Conservation (phyloP, 2,797 vertebrate species). For the Poecilia wingei region DNA sequence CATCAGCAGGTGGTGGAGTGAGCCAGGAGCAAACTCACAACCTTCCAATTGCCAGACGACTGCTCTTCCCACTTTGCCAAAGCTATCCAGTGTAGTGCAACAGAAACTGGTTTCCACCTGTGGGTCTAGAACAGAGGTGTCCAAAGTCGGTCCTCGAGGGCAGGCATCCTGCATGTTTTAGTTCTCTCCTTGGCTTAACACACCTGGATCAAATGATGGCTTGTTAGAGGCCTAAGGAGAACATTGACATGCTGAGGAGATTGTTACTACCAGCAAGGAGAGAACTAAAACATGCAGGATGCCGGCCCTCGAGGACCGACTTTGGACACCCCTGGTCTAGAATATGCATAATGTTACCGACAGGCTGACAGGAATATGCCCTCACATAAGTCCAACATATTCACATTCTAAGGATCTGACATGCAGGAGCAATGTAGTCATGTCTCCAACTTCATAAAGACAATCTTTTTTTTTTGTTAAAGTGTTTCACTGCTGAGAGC, state of each 20-base stretch:
- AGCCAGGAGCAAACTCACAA: neutral
- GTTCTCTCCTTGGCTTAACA: no score
- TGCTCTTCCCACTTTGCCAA: neutral
- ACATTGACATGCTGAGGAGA: no score
- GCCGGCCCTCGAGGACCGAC: no score
- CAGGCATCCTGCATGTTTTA: no score
- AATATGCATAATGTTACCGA: neutral
- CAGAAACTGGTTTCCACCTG: neutral
- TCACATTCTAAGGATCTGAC: neutral
- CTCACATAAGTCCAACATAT: neutral
- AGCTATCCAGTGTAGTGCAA: neutral
- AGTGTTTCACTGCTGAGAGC: neutral
- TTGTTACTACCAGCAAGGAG: no score
- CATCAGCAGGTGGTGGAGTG: neutral
- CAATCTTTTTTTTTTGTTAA: neutral
- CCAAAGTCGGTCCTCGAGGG: no score
- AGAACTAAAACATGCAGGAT: no score
- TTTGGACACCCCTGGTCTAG: neutral
- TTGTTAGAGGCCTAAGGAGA: no score
- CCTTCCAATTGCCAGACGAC: neutral
- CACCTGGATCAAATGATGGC: no score
- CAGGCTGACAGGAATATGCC: neutral
- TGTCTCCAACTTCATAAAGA: neutral
- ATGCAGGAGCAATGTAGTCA: neutral
- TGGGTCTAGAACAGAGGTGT: neutral